Evolutionary conservation across 2,797 vertebrate genomes (phyloP).

Genomic region (Remorina albescens): DNA sequence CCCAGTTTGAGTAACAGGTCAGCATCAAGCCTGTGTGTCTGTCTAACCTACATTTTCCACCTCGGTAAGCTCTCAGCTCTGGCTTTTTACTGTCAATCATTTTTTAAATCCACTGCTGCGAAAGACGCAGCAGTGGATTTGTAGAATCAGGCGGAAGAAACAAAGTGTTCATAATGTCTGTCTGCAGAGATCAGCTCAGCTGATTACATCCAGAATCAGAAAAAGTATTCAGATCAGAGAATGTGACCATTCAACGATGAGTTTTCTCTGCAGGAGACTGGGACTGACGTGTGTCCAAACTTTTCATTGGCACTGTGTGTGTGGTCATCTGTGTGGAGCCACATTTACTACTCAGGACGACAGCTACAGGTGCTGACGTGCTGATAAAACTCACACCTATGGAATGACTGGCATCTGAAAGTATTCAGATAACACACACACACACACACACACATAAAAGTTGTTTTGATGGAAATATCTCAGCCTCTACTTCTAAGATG

Average conservation of each 20-base stretch:
- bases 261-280: too few species aligned
- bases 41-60: conserved; percentile 19
- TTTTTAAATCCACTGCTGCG: too few species aligned
- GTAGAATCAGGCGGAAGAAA: not conserved
- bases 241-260: too few species aligned
- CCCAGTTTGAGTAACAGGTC: conserved; percentile 44
- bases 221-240: too few species aligned
- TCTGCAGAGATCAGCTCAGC: not conserved
- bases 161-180: not conserved
- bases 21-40: not conserved
- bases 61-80: not conserved
- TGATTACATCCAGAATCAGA: not conserved
- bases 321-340: not conserved
- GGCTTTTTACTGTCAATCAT: not conserved
- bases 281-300: too few species aligned
- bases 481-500: not conserved
- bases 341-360: conserved; percentile 1
- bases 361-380: conserved; percentile 37
- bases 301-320: not conserved
- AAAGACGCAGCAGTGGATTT: not conserved
- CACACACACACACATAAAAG: conserved; percentile 3
- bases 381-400: conserved; percentile 44
- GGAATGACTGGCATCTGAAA: conserved; percentile 43
- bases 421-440: not conserved
- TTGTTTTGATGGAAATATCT: conserved; percentile 14